Evolutionary conservation across 1,140 invertebrate species (phyloP).

Genomic region (Heliconius hermathena): DNA sequence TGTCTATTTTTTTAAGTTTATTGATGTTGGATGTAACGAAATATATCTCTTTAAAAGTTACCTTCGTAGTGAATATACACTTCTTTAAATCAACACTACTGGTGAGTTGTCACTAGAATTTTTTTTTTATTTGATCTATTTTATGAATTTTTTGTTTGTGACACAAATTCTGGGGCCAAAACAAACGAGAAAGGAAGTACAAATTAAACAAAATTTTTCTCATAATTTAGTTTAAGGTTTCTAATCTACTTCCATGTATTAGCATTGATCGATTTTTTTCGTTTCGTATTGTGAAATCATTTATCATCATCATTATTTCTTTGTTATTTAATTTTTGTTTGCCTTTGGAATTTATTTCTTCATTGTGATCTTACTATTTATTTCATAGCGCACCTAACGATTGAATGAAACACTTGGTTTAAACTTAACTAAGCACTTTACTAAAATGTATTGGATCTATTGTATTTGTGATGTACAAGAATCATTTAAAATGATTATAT

Average conservation of each 20-base stretch:
- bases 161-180: slow-evolving; percentile 76
- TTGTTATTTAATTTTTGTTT: slow-evolving; percentile 31
- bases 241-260: slow-evolving; percentile 50
- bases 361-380: slow-evolving; percentile 22
- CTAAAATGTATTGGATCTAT: slow-evolving; percentile 17
- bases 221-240: slow-evolving; percentile 71
- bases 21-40: slow-evolving; percentile 35
- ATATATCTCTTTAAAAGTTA: slow-evolving; percentile 35
- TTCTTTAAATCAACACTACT: slow-evolving; percentile 18
- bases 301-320: slow-evolving; percentile 24
- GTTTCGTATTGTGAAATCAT: slow-evolving; percentile 11
- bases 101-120: slow-evolving; percentile 30
- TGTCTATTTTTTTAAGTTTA: slow-evolving; percentile 39
- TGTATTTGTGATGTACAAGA: slow-evolving; percentile 16
- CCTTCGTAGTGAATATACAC: slow-evolving; percentile 30
- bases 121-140: slow-evolving; percentile 42
- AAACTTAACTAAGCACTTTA: neutral
- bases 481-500: neutral
- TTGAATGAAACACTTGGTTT: neutral
- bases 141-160: slow-evolving; percentile 50
- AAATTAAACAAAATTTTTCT: slow-evolving; percentile 73
- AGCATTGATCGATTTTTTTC: slow-evolving; percentile 30
- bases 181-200: slow-evolving; percentile 74
- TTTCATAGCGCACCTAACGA: slow-evolving; percentile 11
- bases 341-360: slow-evolving; percentile 7